These are phyloP conservation scores for Ascidia mentula DNA, from an alignment of 23 tunicate genomes.

Conservation along the genomic window DNA sequence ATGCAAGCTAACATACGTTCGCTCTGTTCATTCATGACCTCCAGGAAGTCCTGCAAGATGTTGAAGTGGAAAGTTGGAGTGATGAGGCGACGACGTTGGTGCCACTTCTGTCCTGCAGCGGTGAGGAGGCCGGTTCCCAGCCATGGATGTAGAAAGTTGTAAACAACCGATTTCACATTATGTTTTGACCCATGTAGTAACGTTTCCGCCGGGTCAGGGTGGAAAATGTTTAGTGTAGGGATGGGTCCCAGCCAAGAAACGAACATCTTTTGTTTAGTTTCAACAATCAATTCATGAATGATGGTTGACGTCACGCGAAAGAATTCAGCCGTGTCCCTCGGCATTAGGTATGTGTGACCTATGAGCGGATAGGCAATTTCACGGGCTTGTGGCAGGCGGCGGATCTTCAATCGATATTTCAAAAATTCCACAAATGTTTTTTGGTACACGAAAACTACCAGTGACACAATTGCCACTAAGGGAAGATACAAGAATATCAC, in stretches of 20 bases:
- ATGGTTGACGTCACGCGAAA: neutral
- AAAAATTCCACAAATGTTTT: neutral
- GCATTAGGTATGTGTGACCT: conserved; percentile 29
- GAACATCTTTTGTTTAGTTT: conserved; percentile 25
- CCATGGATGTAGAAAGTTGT: conserved; percentile 68
- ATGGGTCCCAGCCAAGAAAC: conserved; percentile 60
- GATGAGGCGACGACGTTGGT: conserved; percentile 60
- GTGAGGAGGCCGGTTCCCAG: conserved; percentile 74
- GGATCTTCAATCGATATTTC: neutral
- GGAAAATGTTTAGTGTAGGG: conserved; percentile 29
- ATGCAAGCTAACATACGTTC: neutral
- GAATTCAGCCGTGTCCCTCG: conserved; percentile 11
- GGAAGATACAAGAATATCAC: too few species aligned
- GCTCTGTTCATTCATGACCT: conserved; percentile 33
- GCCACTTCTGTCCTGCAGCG: conserved; percentile 78
- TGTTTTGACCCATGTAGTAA: conserved; percentile 63
- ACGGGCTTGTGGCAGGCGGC: neutral
- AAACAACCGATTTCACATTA: conserved; percentile 44
- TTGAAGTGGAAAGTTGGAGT: conserved; percentile 92
- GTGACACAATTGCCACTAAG: too few species aligned
- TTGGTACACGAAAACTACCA: neutral
- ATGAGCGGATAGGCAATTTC: conserved; percentile 10
- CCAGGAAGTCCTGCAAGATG: conserved; percentile 84
- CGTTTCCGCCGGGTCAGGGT: conserved; percentile 65
- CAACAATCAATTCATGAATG: neutral